Evolutionary conservation across 2,113 vertebrate genomes (phyloP).

Genomic region (Platichthys stellatus): DNA sequence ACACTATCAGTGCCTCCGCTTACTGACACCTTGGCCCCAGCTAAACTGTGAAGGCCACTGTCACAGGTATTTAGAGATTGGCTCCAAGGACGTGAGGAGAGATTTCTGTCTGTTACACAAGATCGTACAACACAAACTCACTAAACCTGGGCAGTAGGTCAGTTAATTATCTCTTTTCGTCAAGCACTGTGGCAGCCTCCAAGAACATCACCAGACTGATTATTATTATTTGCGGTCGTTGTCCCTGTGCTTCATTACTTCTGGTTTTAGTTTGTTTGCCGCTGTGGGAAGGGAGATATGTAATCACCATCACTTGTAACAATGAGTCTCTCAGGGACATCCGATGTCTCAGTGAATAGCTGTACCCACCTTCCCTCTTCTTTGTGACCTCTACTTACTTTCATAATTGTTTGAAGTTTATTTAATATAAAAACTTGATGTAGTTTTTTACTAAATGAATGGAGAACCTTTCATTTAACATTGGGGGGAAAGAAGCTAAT

Average conservation of each 20-base stretch:
- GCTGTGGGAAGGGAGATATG: constrained; percentile 25
- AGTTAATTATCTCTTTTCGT: constrained; percentile 55
- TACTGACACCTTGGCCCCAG: constrained; percentile 41
- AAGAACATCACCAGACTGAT: constrained; percentile 41
- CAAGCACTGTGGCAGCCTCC: constrained; percentile 16
- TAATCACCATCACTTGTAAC: constrained; percentile 33
- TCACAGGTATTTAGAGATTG: constrained; percentile 57
- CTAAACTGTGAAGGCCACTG: constrained; percentile 52
- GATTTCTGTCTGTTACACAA: constrained; percentile 54
- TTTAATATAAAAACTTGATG: background rate
- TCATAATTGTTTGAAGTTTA: background rate
- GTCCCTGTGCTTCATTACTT: constrained; percentile 9
- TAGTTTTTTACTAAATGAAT: background rate
- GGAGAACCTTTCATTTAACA: background rate
- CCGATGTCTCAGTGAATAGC: constrained; percentile 15
- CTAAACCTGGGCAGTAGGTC: constrained; percentile 55
- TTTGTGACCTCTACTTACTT: background rate
- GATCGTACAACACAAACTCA: constrained; percentile 59
- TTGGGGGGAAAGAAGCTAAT: too few relatives aligned
- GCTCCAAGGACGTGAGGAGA: constrained; percentile 3
- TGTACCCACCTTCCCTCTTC: background rate
- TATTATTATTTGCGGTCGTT: constrained; percentile 41
- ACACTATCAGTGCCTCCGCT: constrained; percentile 46
- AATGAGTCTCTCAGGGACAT: constrained; percentile 18
- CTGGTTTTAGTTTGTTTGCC: constrained; percentile 29